Evolutionary conservation across 2,113 vertebrate genomes (phyloP).

Genomic region (Pachyramphus minor): DNA sequence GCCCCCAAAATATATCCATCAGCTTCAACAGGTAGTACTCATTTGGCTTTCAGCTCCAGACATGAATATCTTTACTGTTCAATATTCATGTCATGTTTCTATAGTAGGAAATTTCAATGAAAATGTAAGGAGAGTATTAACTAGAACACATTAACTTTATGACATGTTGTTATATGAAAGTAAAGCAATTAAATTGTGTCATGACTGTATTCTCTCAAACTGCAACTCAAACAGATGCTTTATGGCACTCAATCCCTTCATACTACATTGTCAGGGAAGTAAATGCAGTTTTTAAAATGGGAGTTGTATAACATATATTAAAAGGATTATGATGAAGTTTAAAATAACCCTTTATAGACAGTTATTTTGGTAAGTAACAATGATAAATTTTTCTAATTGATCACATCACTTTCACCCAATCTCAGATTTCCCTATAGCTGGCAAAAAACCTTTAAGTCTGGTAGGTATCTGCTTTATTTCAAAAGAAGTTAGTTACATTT

Average conservation of each 20-base stretch:
- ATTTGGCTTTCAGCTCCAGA: background rate
- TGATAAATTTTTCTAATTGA: background rate
- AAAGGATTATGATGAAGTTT: background rate
- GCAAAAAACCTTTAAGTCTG: fast-evolving
- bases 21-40: background rate
- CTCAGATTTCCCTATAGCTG: background rate
- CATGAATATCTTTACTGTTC: background rate
- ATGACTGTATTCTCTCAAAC: background rate
- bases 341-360: background rate
- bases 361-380: background rate
- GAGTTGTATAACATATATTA: background rate
- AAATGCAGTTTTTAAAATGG: background rate
- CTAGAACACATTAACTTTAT: background rate
- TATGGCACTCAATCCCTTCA: background rate
- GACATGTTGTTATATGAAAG: background rate
- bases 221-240: background rate
- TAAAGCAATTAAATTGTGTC: background rate
- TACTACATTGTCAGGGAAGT: background rate
- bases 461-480: background rate
- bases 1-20: background rate
- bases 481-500: background rate
- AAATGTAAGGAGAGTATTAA: background rate
- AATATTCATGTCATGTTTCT: background rate
- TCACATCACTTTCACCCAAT: background rate
- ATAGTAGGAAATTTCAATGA: background rate